Percentiles rank a stretch among this genome's conserved stretches.
Conservation (phyloP, 2,888 invertebrate genomes). For the Nezara viridula region DNA sequence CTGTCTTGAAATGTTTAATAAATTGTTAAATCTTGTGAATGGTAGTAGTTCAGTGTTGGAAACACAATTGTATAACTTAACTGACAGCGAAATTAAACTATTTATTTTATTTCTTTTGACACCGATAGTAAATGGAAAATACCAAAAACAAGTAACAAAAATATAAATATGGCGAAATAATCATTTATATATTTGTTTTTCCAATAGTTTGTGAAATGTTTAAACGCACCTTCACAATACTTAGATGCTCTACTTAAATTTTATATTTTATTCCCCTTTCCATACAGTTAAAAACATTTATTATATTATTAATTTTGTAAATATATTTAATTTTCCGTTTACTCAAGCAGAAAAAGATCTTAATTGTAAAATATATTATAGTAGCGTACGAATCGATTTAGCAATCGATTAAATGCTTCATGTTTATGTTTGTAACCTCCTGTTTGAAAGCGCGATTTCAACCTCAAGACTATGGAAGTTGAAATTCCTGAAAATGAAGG, state of each 20-base stretch:
- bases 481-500: constrained; percentile 12
- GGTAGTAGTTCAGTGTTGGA: too few relatives aligned
- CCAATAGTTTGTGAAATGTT: too few relatives aligned
- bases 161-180: too few relatives aligned
- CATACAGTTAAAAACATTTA: neutral
- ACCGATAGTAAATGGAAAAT: too few relatives aligned
- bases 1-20: neutral
- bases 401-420: neutral
- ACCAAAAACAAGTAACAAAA: too few relatives aligned
- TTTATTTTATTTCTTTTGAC: too few relatives aligned
- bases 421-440: constrained; percentile 20
- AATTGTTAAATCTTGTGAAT: neutral
- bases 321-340: neutral
- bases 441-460: neutral
- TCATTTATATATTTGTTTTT: too few relatives aligned
- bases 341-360: neutral
- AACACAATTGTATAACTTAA: too few relatives aligned
- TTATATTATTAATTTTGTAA: neutral
- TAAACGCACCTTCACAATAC: too few relatives aligned
- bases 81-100: too few relatives aligned
- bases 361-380: neutral
- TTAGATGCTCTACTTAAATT: neutral
- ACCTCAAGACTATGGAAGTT: neutral
- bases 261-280: neutral
- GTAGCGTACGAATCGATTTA: neutral